phyloP scores from a whole-genome alignment of 64 coral and sea anemone species.

The Orbicella faveolata region DNA sequence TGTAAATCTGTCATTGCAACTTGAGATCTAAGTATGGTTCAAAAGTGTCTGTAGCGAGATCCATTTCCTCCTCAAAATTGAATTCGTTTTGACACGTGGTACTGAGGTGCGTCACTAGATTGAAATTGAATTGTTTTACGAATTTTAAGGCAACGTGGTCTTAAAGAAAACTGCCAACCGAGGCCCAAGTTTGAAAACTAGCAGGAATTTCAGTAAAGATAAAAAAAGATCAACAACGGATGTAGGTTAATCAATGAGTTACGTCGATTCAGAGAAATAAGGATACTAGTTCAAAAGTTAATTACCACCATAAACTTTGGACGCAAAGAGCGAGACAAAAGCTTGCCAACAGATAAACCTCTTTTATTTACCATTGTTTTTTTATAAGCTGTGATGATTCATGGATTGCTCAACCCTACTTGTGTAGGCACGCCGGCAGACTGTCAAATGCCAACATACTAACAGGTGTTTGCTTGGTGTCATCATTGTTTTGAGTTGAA shows the following conservation, averaged over 20 bases:
- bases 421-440: not conserved
- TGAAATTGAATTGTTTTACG: not conserved
- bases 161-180: not conserved
- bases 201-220: not conserved
- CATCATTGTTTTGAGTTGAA: not conserved
- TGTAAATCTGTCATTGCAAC: too few species aligned
- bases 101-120: not conserved
- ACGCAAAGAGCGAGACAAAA: not conserved
- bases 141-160: not conserved
- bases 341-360: not conserved
- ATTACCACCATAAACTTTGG: not conserved
- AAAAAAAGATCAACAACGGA: not conserved
- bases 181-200: not conserved
- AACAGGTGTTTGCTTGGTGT: not conserved
- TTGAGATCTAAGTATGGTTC: too few species aligned
- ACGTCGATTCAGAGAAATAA: not conserved
- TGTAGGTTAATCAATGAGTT: not conserved
- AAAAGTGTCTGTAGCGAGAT: too few species aligned
- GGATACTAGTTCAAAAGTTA: not conserved
- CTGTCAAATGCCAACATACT: not conserved
- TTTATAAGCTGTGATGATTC: not conserved
- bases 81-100: not conserved
- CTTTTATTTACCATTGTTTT: not conserved
- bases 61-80: not conserved
- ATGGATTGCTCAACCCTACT: not conserved